These are phyloP conservation scores for Copidosoma aretas DNA, from an alignment of 2,888 invertebrate genomes.

Conservation along the genomic window DNA sequence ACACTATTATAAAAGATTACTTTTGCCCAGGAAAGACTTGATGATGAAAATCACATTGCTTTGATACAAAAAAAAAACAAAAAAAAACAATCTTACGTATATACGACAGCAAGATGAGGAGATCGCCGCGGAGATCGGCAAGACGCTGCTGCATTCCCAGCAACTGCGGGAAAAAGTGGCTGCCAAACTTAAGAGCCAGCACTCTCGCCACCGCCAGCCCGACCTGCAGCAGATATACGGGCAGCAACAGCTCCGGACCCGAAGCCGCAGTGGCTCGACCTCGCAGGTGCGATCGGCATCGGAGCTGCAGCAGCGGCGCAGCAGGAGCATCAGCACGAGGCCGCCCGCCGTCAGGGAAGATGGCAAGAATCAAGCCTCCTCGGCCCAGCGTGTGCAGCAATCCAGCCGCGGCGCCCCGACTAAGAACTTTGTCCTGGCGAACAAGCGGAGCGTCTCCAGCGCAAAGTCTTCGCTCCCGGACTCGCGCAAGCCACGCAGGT, in stretches of 20 bases:
- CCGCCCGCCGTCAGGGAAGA: not conserved
- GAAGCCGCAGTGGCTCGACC: too few species aligned
- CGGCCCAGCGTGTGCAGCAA: not conserved
- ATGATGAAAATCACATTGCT: too few species aligned
- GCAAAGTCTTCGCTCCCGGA: constrained; percentile 15
- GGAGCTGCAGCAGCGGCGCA: too few species aligned
- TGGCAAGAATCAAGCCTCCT: not conserved
- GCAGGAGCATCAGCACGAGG: too few species aligned
- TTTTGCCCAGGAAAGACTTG: too few species aligned
- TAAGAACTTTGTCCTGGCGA: constrained; percentile 44
- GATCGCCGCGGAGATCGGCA: constrained; percentile 54
- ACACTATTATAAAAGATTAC: too few species aligned
- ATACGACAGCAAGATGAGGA: constrained; percentile 37
- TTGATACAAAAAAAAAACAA: too few species aligned
- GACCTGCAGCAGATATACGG: constrained; percentile 44
- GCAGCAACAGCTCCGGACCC: not conserved
- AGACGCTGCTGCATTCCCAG: constrained; percentile 52
- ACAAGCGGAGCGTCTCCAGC: constrained; percentile 42
- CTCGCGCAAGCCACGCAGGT: too few species aligned
- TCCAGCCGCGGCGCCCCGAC: not conserved
- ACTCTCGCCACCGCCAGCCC: constrained; percentile 40
- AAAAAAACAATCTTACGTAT: too few species aligned
- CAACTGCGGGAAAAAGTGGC: constrained; percentile 53
- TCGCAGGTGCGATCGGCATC: too few species aligned
- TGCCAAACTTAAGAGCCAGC: constrained; percentile 45